Percentiles rank a stretch among this genome's conserved stretches.
phyloP scores from a whole-genome alignment of 1,140 invertebrate species.

The Orchesella cincta region DNA sequence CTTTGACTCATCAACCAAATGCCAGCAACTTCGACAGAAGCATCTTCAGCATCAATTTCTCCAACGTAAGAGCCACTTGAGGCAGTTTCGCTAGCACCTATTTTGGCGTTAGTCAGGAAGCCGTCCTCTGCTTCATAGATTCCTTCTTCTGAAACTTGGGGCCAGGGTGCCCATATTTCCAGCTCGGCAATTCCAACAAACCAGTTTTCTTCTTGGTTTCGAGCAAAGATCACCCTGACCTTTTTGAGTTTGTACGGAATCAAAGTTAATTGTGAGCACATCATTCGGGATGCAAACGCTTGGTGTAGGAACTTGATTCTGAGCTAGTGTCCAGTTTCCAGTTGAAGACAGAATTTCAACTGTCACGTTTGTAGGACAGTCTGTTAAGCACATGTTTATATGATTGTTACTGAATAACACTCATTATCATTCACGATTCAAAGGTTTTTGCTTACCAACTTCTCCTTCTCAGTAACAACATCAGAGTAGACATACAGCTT shows the following conservation, averaged over 20 bases:
- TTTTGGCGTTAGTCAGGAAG: conserved; percentile 27
- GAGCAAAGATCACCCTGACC: conserved; percentile 35
- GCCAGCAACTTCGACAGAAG: conserved; percentile 41
- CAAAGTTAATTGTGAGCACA: conserved; percentile 34
- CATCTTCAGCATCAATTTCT: conserved; percentile 17
- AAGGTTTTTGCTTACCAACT: conserved; percentile 24
- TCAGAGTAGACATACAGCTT: conserved; percentile 46
- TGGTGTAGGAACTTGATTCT: conserved; percentile 29
- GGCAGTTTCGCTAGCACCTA: conserved; percentile 10
- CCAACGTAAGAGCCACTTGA: conserved; percentile 44
- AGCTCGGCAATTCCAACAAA: conserved; percentile 45
- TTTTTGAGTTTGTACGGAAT: conserved; percentile 36
- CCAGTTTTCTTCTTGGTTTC: conserved; percentile 34
- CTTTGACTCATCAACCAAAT: conserved; percentile 39
- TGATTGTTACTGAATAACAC: too few species aligned
- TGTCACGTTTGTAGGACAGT: conserved; percentile 33
- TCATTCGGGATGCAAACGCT: conserved; percentile 34
- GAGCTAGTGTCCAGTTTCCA: conserved; percentile 22
- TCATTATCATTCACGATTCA: too few species aligned
- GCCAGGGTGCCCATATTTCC: conserved; percentile 45
- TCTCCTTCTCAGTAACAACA: conserved; percentile 37
- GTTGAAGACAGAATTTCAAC: conserved; percentile 29
- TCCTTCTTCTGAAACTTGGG: conserved; percentile 4
- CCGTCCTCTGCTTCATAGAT: conserved; percentile 47
- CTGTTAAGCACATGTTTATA: too few species aligned